These are phyloP conservation scores for Agrochola litura DNA, from an alignment of 2,888 invertebrate genomes.

Conservation along the genomic window DNA sequence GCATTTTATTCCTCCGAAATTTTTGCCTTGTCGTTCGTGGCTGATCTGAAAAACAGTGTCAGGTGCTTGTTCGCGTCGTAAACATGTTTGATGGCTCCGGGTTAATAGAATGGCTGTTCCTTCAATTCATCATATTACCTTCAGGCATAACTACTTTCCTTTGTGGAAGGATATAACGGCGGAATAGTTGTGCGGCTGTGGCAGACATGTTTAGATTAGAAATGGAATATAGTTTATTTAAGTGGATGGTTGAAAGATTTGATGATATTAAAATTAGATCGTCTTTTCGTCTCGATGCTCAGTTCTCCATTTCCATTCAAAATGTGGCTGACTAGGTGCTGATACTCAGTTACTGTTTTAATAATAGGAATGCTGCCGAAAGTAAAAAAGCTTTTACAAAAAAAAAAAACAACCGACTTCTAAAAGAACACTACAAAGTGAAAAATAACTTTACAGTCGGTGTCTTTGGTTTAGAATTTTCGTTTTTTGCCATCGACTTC, in stretches of 20 bases:
- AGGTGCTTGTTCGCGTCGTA: constrained; percentile 53
- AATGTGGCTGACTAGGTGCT: not conserved
- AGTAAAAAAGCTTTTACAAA: too few species aligned
- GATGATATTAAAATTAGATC: not conserved
- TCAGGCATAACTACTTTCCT: constrained; percentile 36
- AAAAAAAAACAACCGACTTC: too few species aligned
- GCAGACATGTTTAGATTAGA: constrained; percentile 30
- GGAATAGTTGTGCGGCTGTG: constrained; percentile 21
- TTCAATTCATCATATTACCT: constrained; percentile 57
- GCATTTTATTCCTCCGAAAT: constrained; percentile 19
- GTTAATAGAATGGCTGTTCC: constrained; percentile 58
- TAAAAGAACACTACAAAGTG: too few species aligned
- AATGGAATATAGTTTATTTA: not conserved
- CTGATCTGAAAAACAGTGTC: constrained; percentile 53
- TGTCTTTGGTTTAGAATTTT: too few species aligned
- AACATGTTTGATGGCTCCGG: constrained; percentile 53
- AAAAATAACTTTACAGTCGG: too few species aligned
- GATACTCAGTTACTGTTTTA: not conserved
- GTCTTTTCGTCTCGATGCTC: not conserved
- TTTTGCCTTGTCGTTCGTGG: constrained; percentile 18
- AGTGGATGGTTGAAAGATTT: not conserved
- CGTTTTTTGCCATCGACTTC: too few species aligned
- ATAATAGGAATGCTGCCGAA: not conserved
- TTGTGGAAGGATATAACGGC: constrained; percentile 34
- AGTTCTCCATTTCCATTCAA: not conserved